Percentiles rank a stretch among this genome's conserved stretches.
phyloP scores from a whole-genome alignment of 2,888 invertebrate species.

The Trissoscelio sp. region DNA sequence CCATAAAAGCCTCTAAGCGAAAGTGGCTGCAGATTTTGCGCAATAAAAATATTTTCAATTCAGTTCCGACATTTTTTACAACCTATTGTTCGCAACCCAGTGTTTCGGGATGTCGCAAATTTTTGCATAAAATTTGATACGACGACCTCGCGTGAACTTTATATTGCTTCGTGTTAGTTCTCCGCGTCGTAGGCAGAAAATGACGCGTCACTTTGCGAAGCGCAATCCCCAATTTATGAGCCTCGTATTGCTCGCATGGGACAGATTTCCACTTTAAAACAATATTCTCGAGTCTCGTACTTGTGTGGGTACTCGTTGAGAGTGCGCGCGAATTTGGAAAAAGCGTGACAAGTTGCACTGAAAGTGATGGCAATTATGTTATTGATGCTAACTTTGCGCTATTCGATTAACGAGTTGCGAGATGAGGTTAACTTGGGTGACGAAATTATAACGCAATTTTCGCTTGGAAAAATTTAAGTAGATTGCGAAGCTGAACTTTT shows the following conservation, averaged over 20 bases:
- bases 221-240: conserved; percentile 77
- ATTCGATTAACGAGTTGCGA: conserved; percentile 7
- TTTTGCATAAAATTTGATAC: conserved; percentile 60
- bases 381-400: conserved; percentile 4
- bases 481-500: no score
- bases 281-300: conserved; percentile 74
- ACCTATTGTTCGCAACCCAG: conserved; percentile 30
- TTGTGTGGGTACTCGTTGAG: not conserved
- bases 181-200: conserved; percentile 52
- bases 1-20: conserved; percentile 38
- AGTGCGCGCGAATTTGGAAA: not conserved
- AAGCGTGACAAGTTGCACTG: not conserved
- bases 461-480: not conserved
- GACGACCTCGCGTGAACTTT: conserved; percentile 47
- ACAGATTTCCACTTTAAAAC: conserved; percentile 82
- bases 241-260: conserved; percentile 77
- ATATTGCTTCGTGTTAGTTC: conserved; percentile 53
- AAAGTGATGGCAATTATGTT: conserved; percentile 12
- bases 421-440: not conserved
- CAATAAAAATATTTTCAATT: conserved; percentile 58
- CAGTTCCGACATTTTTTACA: conserved; percentile 45
- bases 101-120: conserved; percentile 23
- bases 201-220: conserved; percentile 69
- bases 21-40: conserved; percentile 24
- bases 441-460: not conserved